These are phyloP conservation scores for Arothron firmamentum DNA, from an alignment of 2,113 vertebrate genomes.

Conservation along the genomic window DNA sequence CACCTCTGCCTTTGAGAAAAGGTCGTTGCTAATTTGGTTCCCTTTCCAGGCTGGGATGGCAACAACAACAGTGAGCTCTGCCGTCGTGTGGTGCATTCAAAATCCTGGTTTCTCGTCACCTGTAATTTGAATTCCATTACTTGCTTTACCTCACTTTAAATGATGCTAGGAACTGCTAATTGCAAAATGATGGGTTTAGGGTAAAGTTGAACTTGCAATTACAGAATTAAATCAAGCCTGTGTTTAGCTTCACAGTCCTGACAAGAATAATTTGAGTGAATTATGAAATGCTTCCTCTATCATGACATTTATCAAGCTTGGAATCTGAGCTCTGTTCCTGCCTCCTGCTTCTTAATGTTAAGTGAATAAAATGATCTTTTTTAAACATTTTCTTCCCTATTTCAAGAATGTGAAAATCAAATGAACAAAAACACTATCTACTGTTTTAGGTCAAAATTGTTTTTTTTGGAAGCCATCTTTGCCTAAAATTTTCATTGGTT, in stretches of 20 bases:
- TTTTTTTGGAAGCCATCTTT: neutral
- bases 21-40: neutral
- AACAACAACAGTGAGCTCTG: conserved; percentile 32
- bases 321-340: conserved; percentile 16
- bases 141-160: conserved; percentile 64
- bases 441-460: neutral
- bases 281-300: conserved; percentile 68
- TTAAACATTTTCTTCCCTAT: conserved; percentile 1
- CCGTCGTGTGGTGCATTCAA: conserved; percentile 12
- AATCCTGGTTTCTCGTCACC: conserved; percentile 61
- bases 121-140: conserved; percentile 74
- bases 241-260: conserved; percentile 74
- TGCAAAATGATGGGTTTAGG: conserved; percentile 70
- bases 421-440: no score
- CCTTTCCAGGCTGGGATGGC: conserved; percentile 25
- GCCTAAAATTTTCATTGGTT: no score
- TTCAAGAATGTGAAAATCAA: no score
- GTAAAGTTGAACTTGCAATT: conserved; percentile 75
- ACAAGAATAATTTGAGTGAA: conserved; percentile 78
- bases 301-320: conserved; percentile 18
- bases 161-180: conserved; percentile 71
- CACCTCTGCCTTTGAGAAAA: no score
- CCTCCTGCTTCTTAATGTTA: conserved; percentile 5
- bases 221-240: conserved; percentile 75
- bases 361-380: neutral